A percentile compares a stretch with the other conserved stretches of the same genome.
phyloP scores from a whole-genome alignment of 2,113 vertebrate genomes.

The Callipepla californica region DNA sequence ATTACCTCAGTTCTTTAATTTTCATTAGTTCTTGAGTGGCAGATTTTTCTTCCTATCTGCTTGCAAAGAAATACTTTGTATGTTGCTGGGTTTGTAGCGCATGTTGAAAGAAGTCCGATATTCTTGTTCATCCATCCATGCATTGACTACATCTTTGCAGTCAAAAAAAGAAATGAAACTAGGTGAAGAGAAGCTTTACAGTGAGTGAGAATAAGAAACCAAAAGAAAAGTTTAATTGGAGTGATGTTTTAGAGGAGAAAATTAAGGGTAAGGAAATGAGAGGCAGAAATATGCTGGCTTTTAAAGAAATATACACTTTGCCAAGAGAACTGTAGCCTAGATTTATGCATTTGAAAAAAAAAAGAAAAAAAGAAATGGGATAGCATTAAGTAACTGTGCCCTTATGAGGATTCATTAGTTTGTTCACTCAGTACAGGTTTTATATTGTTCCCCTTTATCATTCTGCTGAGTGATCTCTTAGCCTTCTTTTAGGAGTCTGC shows the following conservation, averaged over 20 bases:
- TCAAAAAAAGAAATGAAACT: background rate
- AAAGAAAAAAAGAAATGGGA: background rate
- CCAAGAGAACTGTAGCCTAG: background rate
- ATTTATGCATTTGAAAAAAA: background rate
- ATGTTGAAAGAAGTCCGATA: constrained; percentile 40
- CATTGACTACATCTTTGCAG: background rate
- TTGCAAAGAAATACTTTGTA: constrained; percentile 18
- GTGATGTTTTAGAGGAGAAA: background rate
- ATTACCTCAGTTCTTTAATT: constrained; percentile 26
- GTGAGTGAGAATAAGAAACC: background rate
- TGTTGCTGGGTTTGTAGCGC: constrained; percentile 27
- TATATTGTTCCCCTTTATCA: background rate
- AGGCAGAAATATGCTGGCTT: background rate
- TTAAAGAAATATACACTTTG: background rate
- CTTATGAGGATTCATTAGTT: background rate
- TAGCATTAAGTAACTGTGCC: background rate
- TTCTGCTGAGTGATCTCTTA: background rate
- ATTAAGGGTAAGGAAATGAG: background rate
- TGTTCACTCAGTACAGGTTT: background rate
- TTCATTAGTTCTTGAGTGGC: constrained; percentile 57
- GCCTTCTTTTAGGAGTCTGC: background rate
- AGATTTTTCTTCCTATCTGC: constrained; percentile 23
- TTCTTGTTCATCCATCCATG: constrained; percentile 54
- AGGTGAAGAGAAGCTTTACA: background rate
- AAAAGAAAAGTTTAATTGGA: background rate